phyloP scores from a whole-genome alignment of 1,140 invertebrate species.

The Papilio aristodemus region DNA sequence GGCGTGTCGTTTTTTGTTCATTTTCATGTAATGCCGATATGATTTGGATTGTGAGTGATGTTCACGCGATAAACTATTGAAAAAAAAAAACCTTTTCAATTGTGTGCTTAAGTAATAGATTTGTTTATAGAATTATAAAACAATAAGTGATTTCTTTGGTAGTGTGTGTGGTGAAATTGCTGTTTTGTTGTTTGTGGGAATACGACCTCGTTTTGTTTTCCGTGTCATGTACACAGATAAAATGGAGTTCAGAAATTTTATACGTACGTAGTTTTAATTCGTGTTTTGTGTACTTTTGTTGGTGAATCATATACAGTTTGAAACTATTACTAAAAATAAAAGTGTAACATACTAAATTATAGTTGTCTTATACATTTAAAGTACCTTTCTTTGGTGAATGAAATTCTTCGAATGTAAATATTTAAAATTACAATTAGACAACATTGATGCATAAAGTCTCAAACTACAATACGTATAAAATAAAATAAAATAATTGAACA shows the following conservation, averaged over 20 bases:
- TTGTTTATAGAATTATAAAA: not conserved
- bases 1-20: conserved; percentile 39
- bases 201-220: conserved; percentile 3
- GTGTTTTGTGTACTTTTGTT: no score
- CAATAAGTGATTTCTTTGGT: not conserved
- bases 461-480: no score
- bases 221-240: conserved; percentile 1
- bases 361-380: no score
- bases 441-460: no score
- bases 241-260: not conserved
- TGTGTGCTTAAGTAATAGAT: not conserved
- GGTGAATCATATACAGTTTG: no score
- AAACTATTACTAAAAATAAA: no score
- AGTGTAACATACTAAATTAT: no score
- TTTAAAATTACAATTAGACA: no score
- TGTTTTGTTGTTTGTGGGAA: not conserved
- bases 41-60: conserved; percentile 37
- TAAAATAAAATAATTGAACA: no score
- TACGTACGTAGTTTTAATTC: no score
- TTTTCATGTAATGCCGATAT: conserved; percentile 36
- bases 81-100: conserved; percentile 6
- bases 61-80: conserved; percentile 18
- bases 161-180: not conserved
- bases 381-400: no score
- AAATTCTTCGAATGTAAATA: no score